A percentile compares a stretch with the other conserved stretches of the same genome.
phyloP scores from a whole-genome alignment of 2,797 vertebrate species.

The Zenarchopterus dispar region DNA sequence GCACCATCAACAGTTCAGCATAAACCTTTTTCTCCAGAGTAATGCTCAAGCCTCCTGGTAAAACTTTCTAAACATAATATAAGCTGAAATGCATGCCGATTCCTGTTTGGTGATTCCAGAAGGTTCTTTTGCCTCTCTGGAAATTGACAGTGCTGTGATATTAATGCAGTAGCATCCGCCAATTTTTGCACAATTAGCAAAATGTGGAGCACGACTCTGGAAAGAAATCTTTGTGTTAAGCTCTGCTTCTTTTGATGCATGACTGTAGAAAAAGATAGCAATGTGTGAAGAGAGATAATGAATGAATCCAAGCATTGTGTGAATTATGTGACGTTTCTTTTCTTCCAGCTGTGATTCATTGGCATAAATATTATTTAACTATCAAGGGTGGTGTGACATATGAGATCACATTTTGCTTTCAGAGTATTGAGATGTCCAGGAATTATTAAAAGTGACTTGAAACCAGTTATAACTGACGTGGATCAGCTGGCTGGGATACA shows the following conservation, averaged over 20 bases:
- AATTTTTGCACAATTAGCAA: slow-evolving; percentile 25
- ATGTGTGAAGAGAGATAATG: background rate
- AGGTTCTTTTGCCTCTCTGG: slow-evolving; percentile 26
- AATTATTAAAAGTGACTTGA: slow-evolving; percentile 11
- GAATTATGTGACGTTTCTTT: background rate
- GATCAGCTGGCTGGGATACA: slow-evolving; percentile 19
- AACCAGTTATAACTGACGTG: slow-evolving; percentile 14
- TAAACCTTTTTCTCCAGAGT: slow-evolving; percentile 60
- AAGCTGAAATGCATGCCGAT: slow-evolving; percentile 39
- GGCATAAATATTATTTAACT: background rate
- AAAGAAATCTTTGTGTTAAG: slow-evolving; percentile 26
- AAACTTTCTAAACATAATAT: slow-evolving; percentile 49
- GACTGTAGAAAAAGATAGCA: slow-evolving; percentile 14
- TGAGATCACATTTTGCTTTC: background rate
- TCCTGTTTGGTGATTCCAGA: slow-evolving; percentile 35
- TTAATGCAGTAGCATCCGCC: slow-evolving; percentile 18
- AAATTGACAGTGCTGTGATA: slow-evolving; percentile 18
- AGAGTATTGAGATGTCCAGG: background rate
- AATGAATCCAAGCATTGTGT: background rate
- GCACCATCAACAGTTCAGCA: slow-evolving; percentile 70
- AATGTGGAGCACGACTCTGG: slow-evolving; percentile 4
- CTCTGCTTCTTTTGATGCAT: slow-evolving; percentile 22
- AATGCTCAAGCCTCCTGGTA: slow-evolving; percentile 44
- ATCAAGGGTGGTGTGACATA: background rate
- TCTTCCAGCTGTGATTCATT: background rate